Evolutionary conservation across 1,140 invertebrate genomes (phyloP), one percentile per base, ranked within the genome.

Genomic region (Penaeus chinensis): DNA sequence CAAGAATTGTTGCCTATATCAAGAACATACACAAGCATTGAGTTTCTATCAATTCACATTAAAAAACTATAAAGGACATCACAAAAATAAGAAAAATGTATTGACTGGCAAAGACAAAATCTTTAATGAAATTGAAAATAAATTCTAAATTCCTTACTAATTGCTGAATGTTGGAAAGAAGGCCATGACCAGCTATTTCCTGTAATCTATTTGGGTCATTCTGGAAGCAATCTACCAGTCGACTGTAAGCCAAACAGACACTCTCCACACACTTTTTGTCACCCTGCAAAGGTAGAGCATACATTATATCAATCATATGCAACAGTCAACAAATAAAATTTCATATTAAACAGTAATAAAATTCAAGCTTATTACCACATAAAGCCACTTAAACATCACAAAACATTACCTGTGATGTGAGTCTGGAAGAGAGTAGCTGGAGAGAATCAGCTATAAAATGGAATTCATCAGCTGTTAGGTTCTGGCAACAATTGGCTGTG

Each of bases 201-300:
- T 97, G 96, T 74, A 99, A 93, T 89, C 96, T 95, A 13, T 95
- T 94, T 60, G 98, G 95, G 92, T 99, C 98, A 91, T 96, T 95
- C 92, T 99, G 98, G 92, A 98, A 98, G 92, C 98, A 98, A 91
- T 99, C 99, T 1, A 99, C 98, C 18, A 99, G 93, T 24, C 99
- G 95, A 89, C 96, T 97, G 93, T 99, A 99, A 32, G 98, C 98
- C 81, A 98, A 94, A 91, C 98, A 99, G 11, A 99, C 97, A 92
- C 97, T 98, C 91, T 99, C 99, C 22, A 99, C 97, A 90, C 97
- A 98, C 91, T 99, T 99, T 92, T 99, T 99, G 92, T 99, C 99
- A 32, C 90, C 90, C 88, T 91, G 90, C 22, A 74, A 37, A 74
- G 66, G 71, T 85, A n/a, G 22, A 85, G n/a, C 71, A 69, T 16